Evolutionary conservation across 2,888 invertebrate species (phyloP).

Genomic region (Cephus pulcher): DNA sequence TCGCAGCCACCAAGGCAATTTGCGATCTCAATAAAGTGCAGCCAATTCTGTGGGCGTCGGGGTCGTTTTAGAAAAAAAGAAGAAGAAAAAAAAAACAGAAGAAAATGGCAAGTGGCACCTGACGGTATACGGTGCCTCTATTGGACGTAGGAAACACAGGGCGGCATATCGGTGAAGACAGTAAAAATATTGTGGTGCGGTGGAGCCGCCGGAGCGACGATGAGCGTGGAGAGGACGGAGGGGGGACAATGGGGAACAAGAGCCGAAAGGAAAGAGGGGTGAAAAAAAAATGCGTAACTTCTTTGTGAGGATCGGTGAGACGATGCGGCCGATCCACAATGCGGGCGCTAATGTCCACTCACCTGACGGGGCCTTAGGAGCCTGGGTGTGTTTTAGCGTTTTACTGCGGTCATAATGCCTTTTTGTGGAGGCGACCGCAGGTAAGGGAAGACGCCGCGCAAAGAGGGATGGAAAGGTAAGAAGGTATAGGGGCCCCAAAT

Average conservation of each 20-base stretch:
- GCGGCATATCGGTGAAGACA: not conserved
- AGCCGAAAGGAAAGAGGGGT: not conserved
- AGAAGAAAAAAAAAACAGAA: rapidly evolving
- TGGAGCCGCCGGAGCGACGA: not conserved
- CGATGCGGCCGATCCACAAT: slow-evolving; percentile 52
- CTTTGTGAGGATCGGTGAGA: not conserved
- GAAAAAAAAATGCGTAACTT: not conserved
- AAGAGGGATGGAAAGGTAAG: slow-evolving; percentile 4
- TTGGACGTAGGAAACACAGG: not conserved
- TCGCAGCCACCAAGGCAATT: not conserved
- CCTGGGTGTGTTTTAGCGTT: slow-evolving; percentile 47
- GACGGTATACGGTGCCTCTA: not conserved
- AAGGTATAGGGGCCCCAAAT: slow-evolving; percentile 7
- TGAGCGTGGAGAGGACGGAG: rapidly evolving
- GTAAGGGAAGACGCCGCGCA: slow-evolving; percentile 28
- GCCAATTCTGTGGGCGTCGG: not conserved
- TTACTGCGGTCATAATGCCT: slow-evolving; percentile 45
- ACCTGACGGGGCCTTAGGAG: slow-evolving; percentile 26
- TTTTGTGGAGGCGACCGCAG: slow-evolving; percentile 31
- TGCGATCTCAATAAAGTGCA: not conserved
- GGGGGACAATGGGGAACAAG: not conserved
- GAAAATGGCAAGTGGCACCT: not conserved
- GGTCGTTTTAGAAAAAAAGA: not conserved
- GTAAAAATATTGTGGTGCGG: not conserved
- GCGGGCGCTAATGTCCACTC: slow-evolving; percentile 53